Percentiles rank a stretch among this genome's conserved stretches.
phyloP scores from a whole-genome alignment of 2,113 vertebrate species.

The Noturus placidus region DNA sequence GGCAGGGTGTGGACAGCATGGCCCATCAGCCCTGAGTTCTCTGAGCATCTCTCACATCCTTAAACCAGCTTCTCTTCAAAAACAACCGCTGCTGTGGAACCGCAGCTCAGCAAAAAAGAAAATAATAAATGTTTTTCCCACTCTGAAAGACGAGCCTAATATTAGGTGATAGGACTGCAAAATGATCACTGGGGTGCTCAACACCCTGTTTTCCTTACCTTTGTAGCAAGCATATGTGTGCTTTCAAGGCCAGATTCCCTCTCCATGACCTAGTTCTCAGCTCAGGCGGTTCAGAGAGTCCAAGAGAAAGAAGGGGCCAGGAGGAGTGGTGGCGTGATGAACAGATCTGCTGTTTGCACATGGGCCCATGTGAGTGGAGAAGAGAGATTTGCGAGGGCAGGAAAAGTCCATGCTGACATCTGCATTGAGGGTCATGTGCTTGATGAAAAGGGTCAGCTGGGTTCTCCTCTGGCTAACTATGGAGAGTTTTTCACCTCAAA shows the following conservation, averaged over 20 bases:
- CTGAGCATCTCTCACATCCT: slow-evolving; percentile 47
- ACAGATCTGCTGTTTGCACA: slow-evolving; percentile 74
- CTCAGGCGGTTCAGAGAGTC: slow-evolving; percentile 62
- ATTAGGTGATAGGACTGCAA: slow-evolving; percentile 41
- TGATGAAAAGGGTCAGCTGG: slow-evolving; percentile 14
- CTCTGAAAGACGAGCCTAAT: slow-evolving; percentile 44
- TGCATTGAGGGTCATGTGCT: slow-evolving; percentile 2
- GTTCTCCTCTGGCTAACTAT: slow-evolving; percentile 16
- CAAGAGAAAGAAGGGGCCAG: slow-evolving; percentile 58
- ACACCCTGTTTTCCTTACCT: slow-evolving; percentile 49
- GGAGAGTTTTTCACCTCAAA: slow-evolving; percentile 36
- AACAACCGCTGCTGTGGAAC: slow-evolving; percentile 45
- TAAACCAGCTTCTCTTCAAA: slow-evolving; percentile 45
- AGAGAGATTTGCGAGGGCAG: slow-evolving; percentile 27
- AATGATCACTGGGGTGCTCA: slow-evolving; percentile 42
- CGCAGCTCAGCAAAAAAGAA: slow-evolving; percentile 44
- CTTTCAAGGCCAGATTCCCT: slow-evolving; percentile 76
- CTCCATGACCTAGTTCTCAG: slow-evolving; percentile 77
- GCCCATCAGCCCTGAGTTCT: slow-evolving; percentile 34
- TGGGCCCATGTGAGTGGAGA: slow-evolving; percentile 7
- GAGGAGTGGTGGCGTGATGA: slow-evolving; percentile 61
- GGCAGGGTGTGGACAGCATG: slow-evolving; percentile 47
- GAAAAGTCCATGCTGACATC: slow-evolving; percentile 36
- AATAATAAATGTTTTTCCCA: slow-evolving; percentile 47
- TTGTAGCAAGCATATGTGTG: slow-evolving; percentile 54